Base-by-base conservation (phyloP, 2,113 vertebrate genomes). In the Girardinichthys multiradiatus region DNA sequence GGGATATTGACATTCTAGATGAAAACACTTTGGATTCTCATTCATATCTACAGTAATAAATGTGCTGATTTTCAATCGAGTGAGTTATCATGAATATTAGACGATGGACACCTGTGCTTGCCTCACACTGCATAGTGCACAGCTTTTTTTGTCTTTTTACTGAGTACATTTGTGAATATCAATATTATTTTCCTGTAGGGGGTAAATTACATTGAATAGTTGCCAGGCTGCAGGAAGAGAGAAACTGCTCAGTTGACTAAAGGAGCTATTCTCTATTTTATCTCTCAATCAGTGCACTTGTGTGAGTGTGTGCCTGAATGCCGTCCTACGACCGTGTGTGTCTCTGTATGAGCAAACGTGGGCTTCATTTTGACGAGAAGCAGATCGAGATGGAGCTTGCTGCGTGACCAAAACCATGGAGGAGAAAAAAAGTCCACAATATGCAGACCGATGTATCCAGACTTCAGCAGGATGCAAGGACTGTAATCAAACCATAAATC, bases 401-500 rank as follows among this genome's bases (percentile, higher is more conserved):
- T 82, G 85, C 83, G 86, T 58, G 72, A 70, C 71, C 63, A 80
- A 54, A 81, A 83, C 82, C 88, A 89, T 85, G 82, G 84, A 80
- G 78, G 85, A 83, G 63, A 84, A 77, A 84, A 78, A 86, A 85
- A 60, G 82, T 84, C 73, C 88, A 87, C 73, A 87, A 91, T 91
- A 87, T 76, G 71, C 83, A 82, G 77, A 79, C 84, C 79, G 79
- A 92, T 89, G 70, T 77, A 79, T 80, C 69, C 81, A 39, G 80
- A 87, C 86, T 81, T 79, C 87, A 81, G 82, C 83, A 84, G 86
- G 24, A 90, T 88, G 87, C 89, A 87, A 82, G 88, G 84, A 82
- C 89, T 91, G 87, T 90, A 93, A 93, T 92, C 92, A 93, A 92
- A 91, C 88, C 85, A 91, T 93, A 93, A 91, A 93, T 93, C 91